These are phyloP conservation scores for Lepidochrysops patricia DNA, from an alignment of 2,888 invertebrate species.

Conservation along the genomic window DNA sequence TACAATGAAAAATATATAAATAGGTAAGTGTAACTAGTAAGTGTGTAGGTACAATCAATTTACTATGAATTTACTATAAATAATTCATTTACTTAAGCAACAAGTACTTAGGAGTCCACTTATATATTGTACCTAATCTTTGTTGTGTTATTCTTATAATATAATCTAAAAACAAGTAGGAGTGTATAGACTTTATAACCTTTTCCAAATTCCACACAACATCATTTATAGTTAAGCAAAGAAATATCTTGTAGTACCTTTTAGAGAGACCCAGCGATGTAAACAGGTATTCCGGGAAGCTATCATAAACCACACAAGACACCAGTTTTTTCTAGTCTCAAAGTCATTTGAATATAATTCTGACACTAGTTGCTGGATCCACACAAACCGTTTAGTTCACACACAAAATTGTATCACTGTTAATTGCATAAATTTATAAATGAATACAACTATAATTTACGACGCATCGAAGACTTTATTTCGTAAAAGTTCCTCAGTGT, in stretches of 20 bases:
- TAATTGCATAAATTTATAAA: not conserved
- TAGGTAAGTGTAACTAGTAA: no score
- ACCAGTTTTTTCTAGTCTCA: conserved; percentile 17
- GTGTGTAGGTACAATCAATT: no score
- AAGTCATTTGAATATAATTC: conserved; percentile 6
- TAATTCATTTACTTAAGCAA: no score
- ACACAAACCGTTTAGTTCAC: not conserved
- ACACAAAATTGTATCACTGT: not conserved
- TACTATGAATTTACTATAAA: no score
- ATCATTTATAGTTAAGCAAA: not conserved
- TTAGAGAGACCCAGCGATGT: conserved; percentile 15
- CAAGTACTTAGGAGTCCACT: no score
- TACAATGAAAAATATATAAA: no score
- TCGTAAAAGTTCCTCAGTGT: not conserved
- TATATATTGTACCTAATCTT: no score
- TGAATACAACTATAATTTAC: not conserved
- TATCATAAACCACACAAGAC: conserved; percentile 15
- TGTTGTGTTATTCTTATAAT: no score
- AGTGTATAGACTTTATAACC: not conserved
- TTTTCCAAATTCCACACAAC: not conserved
- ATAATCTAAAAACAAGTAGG: not conserved
- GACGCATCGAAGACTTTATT: conserved; percentile 1
- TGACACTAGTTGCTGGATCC: not conserved
- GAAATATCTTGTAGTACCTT: conserved; percentile 14
- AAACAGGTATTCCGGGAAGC: conserved; percentile 18